Percentiles rank a stretch among this genome's conserved stretches.
Conservation (phyloP, 1,140 invertebrate genomes). For the Chironomus striatipennis region DNA sequence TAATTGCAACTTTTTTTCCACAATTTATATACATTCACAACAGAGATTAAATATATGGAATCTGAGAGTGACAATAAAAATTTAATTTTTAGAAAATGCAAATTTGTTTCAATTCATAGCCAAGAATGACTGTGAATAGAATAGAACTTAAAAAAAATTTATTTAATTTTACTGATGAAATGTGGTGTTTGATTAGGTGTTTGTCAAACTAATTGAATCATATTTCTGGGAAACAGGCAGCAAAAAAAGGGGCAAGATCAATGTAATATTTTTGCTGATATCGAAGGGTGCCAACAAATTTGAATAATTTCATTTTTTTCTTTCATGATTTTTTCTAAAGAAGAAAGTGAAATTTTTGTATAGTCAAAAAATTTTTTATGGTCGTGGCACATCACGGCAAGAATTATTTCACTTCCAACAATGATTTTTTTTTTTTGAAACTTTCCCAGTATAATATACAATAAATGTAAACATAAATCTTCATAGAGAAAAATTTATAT, state of each 20-base stretch:
- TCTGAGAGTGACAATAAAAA: not conserved
- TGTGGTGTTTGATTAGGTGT: conserved; percentile 12
- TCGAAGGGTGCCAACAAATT: conserved; percentile 18
- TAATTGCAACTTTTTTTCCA: not conserved
- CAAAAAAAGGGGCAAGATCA: no score
- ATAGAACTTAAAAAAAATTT: not conserved
- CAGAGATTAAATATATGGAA: not conserved
- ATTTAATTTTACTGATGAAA: conserved; percentile 1
- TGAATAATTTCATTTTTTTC: not conserved
- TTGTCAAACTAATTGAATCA: conserved; percentile 21
- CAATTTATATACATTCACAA: not conserved
- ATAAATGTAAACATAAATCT: not conserved
- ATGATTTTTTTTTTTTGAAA: conserved; percentile 1
- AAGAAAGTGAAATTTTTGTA: not conserved
- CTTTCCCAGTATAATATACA: conserved; percentile 15
- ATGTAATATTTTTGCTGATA: not conserved
- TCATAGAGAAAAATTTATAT: not conserved
- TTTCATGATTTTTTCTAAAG: conserved; percentile 11
- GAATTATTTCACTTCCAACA: conserved; percentile 6
- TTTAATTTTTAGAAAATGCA: not conserved
- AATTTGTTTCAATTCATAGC: not conserved
- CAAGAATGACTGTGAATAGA: no score
- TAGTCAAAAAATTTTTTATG: conserved; percentile 7
- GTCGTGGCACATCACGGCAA: not conserved
- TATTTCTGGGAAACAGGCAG: not conserved